phyloP scores from a whole-genome alignment of 2,797 vertebrate genomes.

The Lerista edwardsae region DNA sequence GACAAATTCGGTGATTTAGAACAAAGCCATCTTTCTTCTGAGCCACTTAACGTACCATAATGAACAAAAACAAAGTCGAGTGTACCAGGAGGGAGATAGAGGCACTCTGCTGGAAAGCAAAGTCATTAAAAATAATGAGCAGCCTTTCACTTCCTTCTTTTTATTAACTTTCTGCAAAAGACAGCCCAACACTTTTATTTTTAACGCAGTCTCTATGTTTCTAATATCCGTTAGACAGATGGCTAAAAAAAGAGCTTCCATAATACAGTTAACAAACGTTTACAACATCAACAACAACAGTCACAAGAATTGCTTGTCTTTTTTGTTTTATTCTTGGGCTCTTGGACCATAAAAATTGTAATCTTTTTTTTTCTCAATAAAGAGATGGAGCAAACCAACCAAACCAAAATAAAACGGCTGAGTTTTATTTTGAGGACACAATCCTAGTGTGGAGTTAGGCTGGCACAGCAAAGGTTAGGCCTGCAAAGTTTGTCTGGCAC shows the following conservation, averaged over 20 bases:
- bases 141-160: constrained; percentile 79
- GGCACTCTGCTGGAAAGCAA: constrained; percentile 83
- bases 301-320: constrained; percentile 5
- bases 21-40: constrained; percentile 87
- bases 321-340: constrained; percentile 14
- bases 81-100: constrained; percentile 79
- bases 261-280: constrained; percentile 35
- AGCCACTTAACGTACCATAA: constrained; percentile 73
- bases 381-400: not conserved
- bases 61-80: constrained; percentile 79
- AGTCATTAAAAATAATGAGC: constrained; percentile 92
- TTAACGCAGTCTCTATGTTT: constrained; percentile 68
- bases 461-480: too few relatives aligned
- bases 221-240: constrained; percentile 70
- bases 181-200: constrained; percentile 75
- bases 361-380: too few relatives aligned
- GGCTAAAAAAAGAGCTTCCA: constrained; percentile 48
- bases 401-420: not conserved
- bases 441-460: too few relatives aligned
- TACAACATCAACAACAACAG: constrained; percentile 40
- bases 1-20: constrained; percentile 74
- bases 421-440: too few relatives aligned
- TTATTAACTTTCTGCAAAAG: constrained; percentile 80
- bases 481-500: too few relatives aligned
- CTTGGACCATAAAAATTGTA: not conserved